Conservation (phyloP, 1,140 invertebrate species). For the Saccostrea echinata region DNA sequence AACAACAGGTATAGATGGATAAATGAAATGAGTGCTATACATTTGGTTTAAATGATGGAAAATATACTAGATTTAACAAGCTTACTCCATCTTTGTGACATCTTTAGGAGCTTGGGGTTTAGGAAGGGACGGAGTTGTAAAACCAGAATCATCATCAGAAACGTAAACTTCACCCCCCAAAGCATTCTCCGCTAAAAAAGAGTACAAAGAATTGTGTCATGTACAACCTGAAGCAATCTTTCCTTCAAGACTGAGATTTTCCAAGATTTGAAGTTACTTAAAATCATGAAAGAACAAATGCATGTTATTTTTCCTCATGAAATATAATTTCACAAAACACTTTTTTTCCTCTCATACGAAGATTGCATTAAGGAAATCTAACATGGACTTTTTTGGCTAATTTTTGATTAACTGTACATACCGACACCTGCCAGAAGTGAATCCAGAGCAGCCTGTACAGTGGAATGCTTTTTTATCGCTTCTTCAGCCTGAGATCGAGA, state of each 20-base stretch:
- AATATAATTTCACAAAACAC: too few relatives aligned
- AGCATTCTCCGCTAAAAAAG: constrained; percentile 67
- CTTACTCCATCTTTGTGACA: constrained; percentile 80
- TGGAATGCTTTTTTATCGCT: constrained; percentile 79
- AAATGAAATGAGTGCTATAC: neutral
- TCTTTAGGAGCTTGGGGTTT: constrained; percentile 51
- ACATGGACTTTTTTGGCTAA: neutral
- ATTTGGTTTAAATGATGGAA: too few relatives aligned
- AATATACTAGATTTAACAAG: constrained; percentile 40
- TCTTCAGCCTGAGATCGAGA: constrained; percentile 78
- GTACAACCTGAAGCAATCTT: too few relatives aligned
- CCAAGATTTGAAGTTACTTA: too few relatives aligned
- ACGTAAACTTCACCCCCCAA: constrained; percentile 77
- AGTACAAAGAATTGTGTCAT: neutral
- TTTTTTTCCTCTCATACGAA: too few relatives aligned
- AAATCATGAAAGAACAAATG: too few relatives aligned
- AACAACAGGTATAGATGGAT: neutral
- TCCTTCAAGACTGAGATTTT: too few relatives aligned
- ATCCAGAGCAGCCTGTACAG: constrained; percentile 81
- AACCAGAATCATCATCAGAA: constrained; percentile 79
- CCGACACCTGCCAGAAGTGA: constrained; percentile 78
- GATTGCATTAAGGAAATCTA: too few relatives aligned
- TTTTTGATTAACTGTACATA: constrained; percentile 58
- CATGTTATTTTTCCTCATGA: too few relatives aligned
- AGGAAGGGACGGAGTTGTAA: constrained; percentile 55